Conservation (phyloP, 2,888 invertebrate species). For the Drosophila barbarae region DNA sequence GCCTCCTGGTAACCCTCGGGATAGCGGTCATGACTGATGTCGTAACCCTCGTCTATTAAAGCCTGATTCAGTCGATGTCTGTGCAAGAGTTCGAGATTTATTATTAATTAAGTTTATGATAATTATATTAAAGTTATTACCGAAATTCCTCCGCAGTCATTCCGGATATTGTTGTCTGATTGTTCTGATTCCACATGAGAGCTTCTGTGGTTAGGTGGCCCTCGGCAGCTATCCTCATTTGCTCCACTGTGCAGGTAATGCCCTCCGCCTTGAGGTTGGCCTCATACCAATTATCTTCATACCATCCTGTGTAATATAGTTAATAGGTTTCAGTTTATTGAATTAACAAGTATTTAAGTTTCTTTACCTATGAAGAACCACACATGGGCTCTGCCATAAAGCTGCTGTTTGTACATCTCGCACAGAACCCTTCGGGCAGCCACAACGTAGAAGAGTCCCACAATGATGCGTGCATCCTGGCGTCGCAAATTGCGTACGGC, state of each 20-base stretch:
- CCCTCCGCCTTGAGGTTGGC: slow-evolving; percentile 91
- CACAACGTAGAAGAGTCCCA: slow-evolving; percentile 98
- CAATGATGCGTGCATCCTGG: slow-evolving; percentile 98
- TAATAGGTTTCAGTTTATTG: neutral
- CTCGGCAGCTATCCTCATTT: slow-evolving; percentile 96
- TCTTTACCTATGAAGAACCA: slow-evolving; percentile 97
- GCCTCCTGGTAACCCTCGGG: slow-evolving; percentile 99
- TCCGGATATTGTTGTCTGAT: slow-evolving; percentile 95
- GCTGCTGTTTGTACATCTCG: slow-evolving; percentile 94
- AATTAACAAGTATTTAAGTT: neutral
- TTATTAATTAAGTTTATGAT: neutral
- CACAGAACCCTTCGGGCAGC: slow-evolving; percentile 97
- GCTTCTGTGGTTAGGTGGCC: slow-evolving; percentile 99
- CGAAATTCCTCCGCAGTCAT: slow-evolving; percentile 96
- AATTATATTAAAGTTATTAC: slow-evolving; percentile 74
- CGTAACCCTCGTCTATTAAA: slow-evolving; percentile 89
- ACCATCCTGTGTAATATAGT: slow-evolving; percentile 86
- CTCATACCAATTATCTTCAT: slow-evolving; percentile 99
- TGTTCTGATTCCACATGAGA: slow-evolving; percentile 98
- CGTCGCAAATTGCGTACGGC: slow-evolving; percentile 96
- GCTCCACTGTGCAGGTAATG: slow-evolving; percentile 94
- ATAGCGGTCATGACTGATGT: slow-evolving; percentile 91
- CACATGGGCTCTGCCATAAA: slow-evolving; percentile 97
- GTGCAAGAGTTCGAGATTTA: slow-evolving; percentile 4
- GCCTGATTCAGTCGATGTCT: slow-evolving; percentile 90